Base-by-base conservation (phyloP, 1,140 invertebrate genomes). In the Steinernema feltiae region DNA sequence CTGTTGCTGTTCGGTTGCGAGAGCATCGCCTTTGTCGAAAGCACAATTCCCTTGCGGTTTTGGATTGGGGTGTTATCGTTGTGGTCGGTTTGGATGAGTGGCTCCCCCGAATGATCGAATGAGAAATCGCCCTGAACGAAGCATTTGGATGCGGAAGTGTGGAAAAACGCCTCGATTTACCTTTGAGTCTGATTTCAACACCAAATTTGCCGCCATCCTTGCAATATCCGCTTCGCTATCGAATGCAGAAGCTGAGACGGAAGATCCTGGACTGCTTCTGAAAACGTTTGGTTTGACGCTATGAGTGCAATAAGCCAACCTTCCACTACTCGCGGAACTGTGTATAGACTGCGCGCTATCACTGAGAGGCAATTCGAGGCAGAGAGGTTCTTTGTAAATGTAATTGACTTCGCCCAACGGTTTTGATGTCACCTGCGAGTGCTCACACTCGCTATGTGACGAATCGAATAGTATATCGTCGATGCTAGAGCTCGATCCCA, bases 1-100 rank as follows among this genome's bases (percentile, higher is more conserved):
- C 24, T 91, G 90, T 70, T 91, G 90, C 82, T 91, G 90, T 29
- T 93, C 86, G 32, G 91, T 90, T 77, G 91, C 89, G 0, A 93
- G 81, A 1, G 92, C 92, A 30, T 91, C 91, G 74, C 24, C 32
- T 77, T 24, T 3, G 35, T 30, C 21, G 31, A 29, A 35, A 48
- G 71, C 63, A 73, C 31, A 1, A 53, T 73, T 77, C 71, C 75
- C 30, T 79, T 48, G 48, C 76, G 70, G 21, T 70, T 72, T 48
- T 81, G 80, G 24, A 83, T 77, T 12, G 82, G 82, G 15, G 82
- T 84, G 21, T 75, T 75, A 27, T 82, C 80, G 32, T 35, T 32
- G 74, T 70, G 48, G 21, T 77, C 76, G 2, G 48, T 48, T 15
- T 32, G 48, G 17, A 29, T 32, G 24, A 29, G 32, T 1, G 27